Conservation (phyloP, 1,140 invertebrate genomes). For the Brachionus rotundiformis region DNA sequence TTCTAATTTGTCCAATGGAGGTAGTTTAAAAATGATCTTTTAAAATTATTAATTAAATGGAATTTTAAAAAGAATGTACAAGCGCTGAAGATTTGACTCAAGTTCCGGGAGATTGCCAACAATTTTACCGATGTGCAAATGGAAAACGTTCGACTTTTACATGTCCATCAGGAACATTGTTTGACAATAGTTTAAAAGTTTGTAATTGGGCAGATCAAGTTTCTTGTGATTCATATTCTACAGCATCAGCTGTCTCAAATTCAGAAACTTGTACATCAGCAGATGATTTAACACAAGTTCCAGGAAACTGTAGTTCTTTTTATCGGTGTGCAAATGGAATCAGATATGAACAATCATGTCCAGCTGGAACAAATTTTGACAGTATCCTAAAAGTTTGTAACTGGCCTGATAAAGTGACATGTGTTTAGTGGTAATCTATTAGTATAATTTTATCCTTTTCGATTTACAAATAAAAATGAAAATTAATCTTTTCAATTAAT, state of each 20-base stretch:
- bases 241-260: background rate
- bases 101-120: background rate
- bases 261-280: no score
- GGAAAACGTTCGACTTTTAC: background rate
- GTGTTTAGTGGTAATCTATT: slow-evolving; percentile 11
- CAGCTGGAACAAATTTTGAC: background rate
- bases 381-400: slow-evolving; percentile 6
- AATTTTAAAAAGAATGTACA: background rate
- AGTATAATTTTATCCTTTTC: no score
- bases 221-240: background rate
- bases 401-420: background rate
- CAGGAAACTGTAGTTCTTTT: background rate
- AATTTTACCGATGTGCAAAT: slow-evolving; percentile 45
- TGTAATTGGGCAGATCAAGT: slow-evolving; percentile 18
- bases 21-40: background rate
- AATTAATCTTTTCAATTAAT: no score
- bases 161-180: slow-evolving; percentile 5
- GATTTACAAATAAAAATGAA: no score
- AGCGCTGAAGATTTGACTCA: slow-evolving; percentile 31
- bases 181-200: slow-evolving; percentile 37
- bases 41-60: background rate
- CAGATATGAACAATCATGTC: background rate
- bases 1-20: background rate
- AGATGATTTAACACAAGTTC: no score
- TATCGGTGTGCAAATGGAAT: slow-evolving; percentile 21